These are phyloP conservation scores for Incurvaria masculella DNA, from an alignment of 2,888 invertebrate species.

Conservation along the genomic window DNA sequence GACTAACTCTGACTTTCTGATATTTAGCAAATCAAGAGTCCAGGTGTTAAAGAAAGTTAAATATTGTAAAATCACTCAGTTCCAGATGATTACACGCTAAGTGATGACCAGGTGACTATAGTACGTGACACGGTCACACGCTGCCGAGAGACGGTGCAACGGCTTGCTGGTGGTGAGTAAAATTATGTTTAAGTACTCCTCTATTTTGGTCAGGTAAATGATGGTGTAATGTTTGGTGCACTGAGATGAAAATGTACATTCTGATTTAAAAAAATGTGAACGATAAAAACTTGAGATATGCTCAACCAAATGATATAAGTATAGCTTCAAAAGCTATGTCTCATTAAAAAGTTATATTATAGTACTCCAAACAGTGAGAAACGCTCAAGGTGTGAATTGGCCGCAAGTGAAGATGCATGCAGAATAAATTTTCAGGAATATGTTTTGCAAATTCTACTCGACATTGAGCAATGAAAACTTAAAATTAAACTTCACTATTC, in stretches of 20 bases:
- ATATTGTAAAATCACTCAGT: no score
- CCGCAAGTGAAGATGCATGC: no score
- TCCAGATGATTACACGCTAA: slow-evolving; percentile 63
- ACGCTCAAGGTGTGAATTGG: no score
- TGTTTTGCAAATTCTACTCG: no score
- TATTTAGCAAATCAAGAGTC: no score
- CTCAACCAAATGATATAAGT: not conserved
- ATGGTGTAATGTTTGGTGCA: not conserved
- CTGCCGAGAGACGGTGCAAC: slow-evolving; percentile 78
- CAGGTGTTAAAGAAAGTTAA: no score
- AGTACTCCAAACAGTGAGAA: not conserved
- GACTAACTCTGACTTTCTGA: no score
- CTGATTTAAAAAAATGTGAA: not conserved
- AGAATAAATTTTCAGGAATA: no score
- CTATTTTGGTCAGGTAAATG: not conserved
- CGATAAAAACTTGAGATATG: not conserved
- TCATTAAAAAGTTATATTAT: not conserved
- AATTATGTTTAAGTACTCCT: no score
- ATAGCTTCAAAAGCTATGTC: not conserved
- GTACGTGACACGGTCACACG: slow-evolving; percentile 72
- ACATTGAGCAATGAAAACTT: no score
- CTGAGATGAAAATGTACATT: no score
- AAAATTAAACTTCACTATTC: no score
- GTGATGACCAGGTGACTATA: slow-evolving; percentile 67
- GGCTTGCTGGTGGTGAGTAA: slow-evolving; percentile 74